A percentile compares a stretch with the other conserved stretches of the same genome.
phyloP scores from a whole-genome alignment of 2,113 vertebrate genomes.

The Silurus asotus region DNA sequence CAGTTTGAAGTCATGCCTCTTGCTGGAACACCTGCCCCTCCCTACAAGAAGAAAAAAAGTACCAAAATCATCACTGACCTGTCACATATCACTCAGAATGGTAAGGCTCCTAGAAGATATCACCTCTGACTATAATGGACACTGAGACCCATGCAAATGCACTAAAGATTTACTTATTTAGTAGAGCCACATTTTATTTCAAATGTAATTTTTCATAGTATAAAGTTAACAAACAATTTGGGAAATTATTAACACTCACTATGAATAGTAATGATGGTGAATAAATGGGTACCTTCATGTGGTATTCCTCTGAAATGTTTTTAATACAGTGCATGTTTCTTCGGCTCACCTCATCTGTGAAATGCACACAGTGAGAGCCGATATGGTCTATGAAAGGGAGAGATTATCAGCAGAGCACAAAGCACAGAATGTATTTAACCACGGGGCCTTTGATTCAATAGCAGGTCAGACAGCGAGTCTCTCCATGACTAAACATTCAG shows the following conservation, averaged over 20 bases:
- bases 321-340: slow-evolving; percentile 33
- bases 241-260: neutral
- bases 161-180: neutral
- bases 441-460: slow-evolving; percentile 12
- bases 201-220: neutral
- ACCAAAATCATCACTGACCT: slow-evolving; percentile 84
- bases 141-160: neutral
- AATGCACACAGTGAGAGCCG: slow-evolving; percentile 8
- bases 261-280: neutral
- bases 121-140: neutral
- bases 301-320: slow-evolving; percentile 21
- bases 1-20: slow-evolving; percentile 82
- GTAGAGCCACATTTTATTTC: neutral
- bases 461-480: slow-evolving; percentile 1
- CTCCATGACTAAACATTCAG: slow-evolving; percentile 31
- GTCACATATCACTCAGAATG: slow-evolving; percentile 81
- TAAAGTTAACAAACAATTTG: neutral
- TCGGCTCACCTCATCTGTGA: slow-evolving; percentile 27
- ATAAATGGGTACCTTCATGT: neutral
- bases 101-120: slow-evolving; percentile 67
- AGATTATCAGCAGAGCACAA: slow-evolving; percentile 19
- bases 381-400: slow-evolving; percentile 13
- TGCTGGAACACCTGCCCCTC: slow-evolving; percentile 88
- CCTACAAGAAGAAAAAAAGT: slow-evolving; percentile 90
- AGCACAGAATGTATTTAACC: neutral